A percentile compares a stretch with the other conserved stretches of the same genome.
phyloP scores from a whole-genome alignment of 2,113 vertebrate species.

The Aramus guarauna region DNA sequence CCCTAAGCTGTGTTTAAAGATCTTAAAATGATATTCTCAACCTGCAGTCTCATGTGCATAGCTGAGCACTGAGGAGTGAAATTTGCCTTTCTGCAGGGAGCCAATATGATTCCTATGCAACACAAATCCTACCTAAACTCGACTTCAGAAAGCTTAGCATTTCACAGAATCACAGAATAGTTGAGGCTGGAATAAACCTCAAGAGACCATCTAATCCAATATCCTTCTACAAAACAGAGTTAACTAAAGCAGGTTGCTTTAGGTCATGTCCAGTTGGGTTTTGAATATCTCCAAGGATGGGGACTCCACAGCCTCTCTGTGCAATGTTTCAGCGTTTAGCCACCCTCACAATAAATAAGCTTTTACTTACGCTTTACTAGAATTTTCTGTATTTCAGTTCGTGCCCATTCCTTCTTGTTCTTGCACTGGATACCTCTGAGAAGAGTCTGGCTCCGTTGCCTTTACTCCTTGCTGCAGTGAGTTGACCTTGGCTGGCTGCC shows the following conservation, averaged over 20 bases:
- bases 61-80: background rate
- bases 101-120: background rate
- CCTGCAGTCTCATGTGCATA: background rate
- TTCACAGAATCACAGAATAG: background rate
- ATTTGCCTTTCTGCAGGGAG: background rate
- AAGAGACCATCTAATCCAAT: background rate
- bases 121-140: background rate
- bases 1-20: background rate
- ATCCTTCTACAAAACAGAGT: background rate
- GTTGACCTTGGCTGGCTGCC: background rate
- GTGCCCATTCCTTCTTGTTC: background rate
- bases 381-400: background rate
- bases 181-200: background rate
- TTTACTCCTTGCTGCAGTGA: background rate
- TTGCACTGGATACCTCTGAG: background rate
- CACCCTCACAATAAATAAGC: background rate
- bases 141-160: background rate
- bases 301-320: background rate
- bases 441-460: background rate
- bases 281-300: background rate
- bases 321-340: background rate
- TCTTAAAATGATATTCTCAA: background rate
- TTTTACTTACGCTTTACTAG: background rate
- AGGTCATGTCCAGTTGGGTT: background rate
- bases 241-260: background rate